Percentiles rank a stretch among this genome's conserved stretches.
phyloP scores from a whole-genome alignment of 2,888 invertebrate species.

The Polymixis flavicincta region DNA sequence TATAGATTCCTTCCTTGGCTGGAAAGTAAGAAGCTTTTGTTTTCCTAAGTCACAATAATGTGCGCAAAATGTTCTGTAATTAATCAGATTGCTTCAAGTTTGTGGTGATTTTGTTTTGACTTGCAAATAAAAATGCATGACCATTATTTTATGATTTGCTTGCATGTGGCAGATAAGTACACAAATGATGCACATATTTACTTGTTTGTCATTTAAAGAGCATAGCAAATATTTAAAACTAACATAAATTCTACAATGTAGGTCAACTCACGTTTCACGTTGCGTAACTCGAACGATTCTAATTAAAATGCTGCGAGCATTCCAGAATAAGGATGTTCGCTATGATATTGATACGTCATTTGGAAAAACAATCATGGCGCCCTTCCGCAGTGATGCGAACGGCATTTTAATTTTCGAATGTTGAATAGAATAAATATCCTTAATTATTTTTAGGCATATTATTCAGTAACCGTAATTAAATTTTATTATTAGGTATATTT shows the following conservation, averaged over 20 bases:
- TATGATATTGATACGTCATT: conserved; percentile 59
- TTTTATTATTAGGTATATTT: too few species aligned
- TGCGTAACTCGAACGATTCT: conserved; percentile 46
- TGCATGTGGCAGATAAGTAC: conserved; percentile 9
- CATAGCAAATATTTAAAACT: conserved; percentile 44
- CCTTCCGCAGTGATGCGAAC: conserved; percentile 40
- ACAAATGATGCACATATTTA: conserved; percentile 20
- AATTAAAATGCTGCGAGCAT: conserved; percentile 64
- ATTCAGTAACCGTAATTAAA: not conserved
- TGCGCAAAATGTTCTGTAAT: not conserved
- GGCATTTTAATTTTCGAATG: conserved; percentile 51
- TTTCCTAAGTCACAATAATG: not conserved
- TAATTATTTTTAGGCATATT: conserved; percentile 3
- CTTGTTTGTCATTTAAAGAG: conserved; percentile 33
- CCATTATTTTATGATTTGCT: not conserved
- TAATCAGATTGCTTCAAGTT: not conserved
- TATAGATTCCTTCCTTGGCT: not conserved
- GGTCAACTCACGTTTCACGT: conserved; percentile 43
- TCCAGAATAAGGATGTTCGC: conserved; percentile 63
- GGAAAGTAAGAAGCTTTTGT: not conserved
- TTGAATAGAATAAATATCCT: conserved; percentile 13
- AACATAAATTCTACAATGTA: conserved; percentile 45
- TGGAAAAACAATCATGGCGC: conserved; percentile 57
- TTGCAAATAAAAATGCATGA: not conserved
- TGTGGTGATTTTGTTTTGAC: not conserved